Base-by-base conservation (phyloP, 2,888 invertebrate genomes). In the Orchesellides sinensis region DNA sequence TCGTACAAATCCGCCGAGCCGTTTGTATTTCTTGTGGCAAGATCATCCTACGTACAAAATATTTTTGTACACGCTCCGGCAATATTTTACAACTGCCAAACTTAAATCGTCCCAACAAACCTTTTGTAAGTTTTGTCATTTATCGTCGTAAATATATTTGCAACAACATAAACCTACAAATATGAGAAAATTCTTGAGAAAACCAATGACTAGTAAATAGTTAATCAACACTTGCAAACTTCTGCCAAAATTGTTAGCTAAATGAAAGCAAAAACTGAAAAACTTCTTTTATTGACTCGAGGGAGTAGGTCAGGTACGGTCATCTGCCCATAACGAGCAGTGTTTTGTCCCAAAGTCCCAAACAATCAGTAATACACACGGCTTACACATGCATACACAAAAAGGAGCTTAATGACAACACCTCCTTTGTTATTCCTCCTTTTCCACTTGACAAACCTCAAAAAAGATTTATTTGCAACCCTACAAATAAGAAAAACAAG, bases 301-400 rank as follows among this genome's bases (percentile, higher is more conserved):
- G 77, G 77, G 77, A 77, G 77, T 77, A 77, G 77, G 77, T 77
- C 77, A 77, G 77, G 77, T 68, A 77, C 77, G 59, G 59, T 47
- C 77, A 59, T 66, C 47, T 77, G 56, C 66, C 77, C 77, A 77
- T 75, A 75, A 65, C 56, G 19, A 75, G 75, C 40, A 40, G 54
- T 54, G 35, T 75, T 54, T 47, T 56, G 40, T 65, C 54, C 19
- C 40, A 35, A 14, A 54, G 54, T 19, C 66, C 40, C 25, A 52
- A 40, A 17, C n/a, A 59, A 23, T 12, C 17, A 61, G 32, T 54
- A 59, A 27, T 1, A 54, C 21, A 25, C 12, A 23, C 29, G 35
- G n/a, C n/a, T n/a, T 23, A 21, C 45, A 61, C 17, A 47, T 45
- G 29, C 19, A 72, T 29, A 69, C 21, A 54, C 19, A 52, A n/a